phyloP scores from a whole-genome alignment of 2,113 vertebrate species.

The Ia io region DNA sequence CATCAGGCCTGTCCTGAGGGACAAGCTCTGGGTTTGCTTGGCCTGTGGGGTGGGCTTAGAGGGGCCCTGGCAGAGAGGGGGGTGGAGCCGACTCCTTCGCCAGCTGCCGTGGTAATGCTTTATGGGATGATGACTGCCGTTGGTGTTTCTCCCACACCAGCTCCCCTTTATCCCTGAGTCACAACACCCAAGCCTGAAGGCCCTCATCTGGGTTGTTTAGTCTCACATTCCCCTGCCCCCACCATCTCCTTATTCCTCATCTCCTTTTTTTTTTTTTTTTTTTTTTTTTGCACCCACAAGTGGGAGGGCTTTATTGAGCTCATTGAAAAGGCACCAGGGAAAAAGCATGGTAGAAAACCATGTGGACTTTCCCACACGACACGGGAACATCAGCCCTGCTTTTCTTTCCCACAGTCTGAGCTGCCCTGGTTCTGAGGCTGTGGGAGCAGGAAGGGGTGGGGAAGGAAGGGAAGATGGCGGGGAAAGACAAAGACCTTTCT shows the following conservation, averaged over 20 bases:
- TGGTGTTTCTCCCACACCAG: background rate
- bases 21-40: background rate
- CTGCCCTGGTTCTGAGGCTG: background rate
- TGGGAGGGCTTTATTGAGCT: slow-evolving; percentile 1
- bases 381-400: background rate
- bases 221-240: background rate
- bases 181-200: background rate
- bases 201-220: background rate
- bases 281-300: background rate
- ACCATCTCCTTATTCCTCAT: background rate
- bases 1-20: background rate
- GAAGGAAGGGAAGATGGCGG: background rate
- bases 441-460: too few species aligned
- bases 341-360: background rate
- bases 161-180: background rate
- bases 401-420: background rate
- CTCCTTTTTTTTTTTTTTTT: background rate
- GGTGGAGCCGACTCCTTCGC: background rate
- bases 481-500: background rate
- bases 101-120: background rate
- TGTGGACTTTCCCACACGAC: background rate
- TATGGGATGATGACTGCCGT: background rate
- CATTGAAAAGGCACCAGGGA: slow-evolving; percentile 1
- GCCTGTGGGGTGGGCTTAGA: background rate
- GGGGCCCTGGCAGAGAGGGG: background rate